Evolutionary conservation across 2,797 vertebrate genomes (phyloP).

Genomic region (Naso thynnoides): DNA sequence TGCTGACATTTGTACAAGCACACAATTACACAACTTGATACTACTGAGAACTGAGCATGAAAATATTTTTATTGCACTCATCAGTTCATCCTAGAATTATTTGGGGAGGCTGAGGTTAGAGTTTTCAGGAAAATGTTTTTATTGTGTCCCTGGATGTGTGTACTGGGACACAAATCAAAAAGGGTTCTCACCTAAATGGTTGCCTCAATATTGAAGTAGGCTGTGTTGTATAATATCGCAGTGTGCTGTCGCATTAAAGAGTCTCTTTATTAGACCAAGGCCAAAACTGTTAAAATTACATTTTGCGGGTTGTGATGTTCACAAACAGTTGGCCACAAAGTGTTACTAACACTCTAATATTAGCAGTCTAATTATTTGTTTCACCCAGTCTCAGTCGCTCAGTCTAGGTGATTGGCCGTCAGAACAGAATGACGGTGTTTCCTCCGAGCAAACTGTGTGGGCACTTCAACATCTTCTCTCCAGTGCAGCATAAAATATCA

Average conservation of each 20-base stretch:
- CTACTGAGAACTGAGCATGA: no score
- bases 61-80: no score
- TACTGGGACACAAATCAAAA: no score
- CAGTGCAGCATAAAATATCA: background rate
- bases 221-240: background rate
- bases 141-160: no score
- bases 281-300: background rate
- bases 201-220: no score
- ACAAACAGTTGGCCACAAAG: background rate
- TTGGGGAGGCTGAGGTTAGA: no score
- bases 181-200: no score
- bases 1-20: background rate
- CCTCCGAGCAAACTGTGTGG: conserved; percentile 45
- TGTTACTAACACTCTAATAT: background rate
- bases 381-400: background rate
- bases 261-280: background rate
- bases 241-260: no score
- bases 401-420: conserved; percentile 10
- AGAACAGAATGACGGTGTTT: background rate
- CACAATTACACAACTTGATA: no score
- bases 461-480: conserved; percentile 34
- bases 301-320: background rate
- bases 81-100: no score
- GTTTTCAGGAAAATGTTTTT: no score
- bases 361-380: background rate